Percentiles rank a stretch among this genome's conserved stretches.
Evolutionary conservation across 1,140 invertebrate species (phyloP).

Genomic region (Penaeus indicus): DNA sequence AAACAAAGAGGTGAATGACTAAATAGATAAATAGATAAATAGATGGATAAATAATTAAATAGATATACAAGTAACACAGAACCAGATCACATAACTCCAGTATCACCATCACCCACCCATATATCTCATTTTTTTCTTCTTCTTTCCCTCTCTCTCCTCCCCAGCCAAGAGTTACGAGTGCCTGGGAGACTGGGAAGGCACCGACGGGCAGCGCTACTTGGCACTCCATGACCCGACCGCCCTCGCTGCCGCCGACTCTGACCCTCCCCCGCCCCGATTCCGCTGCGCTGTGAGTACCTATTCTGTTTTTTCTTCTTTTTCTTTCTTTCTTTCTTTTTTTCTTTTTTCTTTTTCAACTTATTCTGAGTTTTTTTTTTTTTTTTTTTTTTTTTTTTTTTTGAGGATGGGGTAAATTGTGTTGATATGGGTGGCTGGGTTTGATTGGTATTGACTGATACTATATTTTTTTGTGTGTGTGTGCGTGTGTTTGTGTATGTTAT

Average conservation of each 20-base stretch:
- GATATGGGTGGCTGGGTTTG: too few species aligned
- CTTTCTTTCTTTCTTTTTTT: neutral
- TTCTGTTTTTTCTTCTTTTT: neutral
- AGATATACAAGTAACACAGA: too few species aligned
- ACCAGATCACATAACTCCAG: too few species aligned
- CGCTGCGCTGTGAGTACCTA: constrained; percentile 78
- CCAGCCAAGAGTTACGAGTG: constrained; percentile 79
- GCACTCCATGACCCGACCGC: constrained; percentile 76
- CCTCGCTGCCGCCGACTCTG: constrained; percentile 65
- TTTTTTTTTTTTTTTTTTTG: neutral
- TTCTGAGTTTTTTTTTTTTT: neutral
- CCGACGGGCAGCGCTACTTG: constrained; percentile 75
- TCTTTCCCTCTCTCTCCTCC: constrained; percentile 68
- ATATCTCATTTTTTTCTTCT: neutral
- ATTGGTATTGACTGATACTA: too few species aligned
- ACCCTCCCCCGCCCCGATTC: constrained; percentile 74
- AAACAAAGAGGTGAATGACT: too few species aligned
- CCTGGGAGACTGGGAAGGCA: constrained; percentile 78
- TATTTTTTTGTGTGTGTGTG: too few species aligned
- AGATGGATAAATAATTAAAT: too few species aligned
- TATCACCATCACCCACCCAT: neutral
- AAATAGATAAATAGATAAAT: too few species aligned
- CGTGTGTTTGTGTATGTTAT: too few species aligned
- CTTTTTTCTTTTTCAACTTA: neutral
- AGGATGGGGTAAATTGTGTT: too few species aligned